phyloP scores from a whole-genome alignment of 2,888 invertebrate species.

The Pterobdella sp. region DNA sequence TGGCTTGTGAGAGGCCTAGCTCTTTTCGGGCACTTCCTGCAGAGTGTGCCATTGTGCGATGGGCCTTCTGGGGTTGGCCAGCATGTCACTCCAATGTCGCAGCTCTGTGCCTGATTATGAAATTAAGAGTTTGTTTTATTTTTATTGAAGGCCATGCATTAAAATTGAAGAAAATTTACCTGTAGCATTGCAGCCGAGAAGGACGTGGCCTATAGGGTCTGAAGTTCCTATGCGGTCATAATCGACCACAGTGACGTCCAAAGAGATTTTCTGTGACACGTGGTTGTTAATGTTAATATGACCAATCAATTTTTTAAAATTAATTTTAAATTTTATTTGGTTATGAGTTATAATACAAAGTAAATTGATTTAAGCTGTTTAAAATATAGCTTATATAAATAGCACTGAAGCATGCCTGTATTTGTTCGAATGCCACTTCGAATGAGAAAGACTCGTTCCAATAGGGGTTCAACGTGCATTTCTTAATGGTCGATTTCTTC shows the following conservation, averaged over 20 bases:
- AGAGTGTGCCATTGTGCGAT: constrained; percentile 99
- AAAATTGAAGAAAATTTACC: background rate
- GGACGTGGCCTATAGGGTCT: constrained; percentile 88
- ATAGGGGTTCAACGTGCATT: constrained; percentile 99
- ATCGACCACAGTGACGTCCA: constrained; percentile 97
- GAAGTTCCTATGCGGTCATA: constrained; percentile 99
- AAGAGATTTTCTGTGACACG: constrained; percentile 81
- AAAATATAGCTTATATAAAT: background rate
- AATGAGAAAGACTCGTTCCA: constrained; percentile 99
- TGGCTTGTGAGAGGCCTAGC: constrained; percentile 29
- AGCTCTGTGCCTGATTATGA: constrained; percentile 72
- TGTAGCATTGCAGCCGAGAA: constrained; percentile 94
- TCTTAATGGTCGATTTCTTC: constrained; percentile 99
- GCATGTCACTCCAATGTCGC: constrained; percentile 99
- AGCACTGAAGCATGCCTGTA: constrained; percentile 67
- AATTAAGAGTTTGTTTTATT: background rate
- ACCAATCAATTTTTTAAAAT: no score
- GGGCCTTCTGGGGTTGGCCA: constrained; percentile 95
- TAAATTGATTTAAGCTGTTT: background rate
- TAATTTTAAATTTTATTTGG: no score
- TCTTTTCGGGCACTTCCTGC: constrained; percentile 82
- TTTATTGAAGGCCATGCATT: background rate
- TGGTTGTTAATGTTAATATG: background rate
- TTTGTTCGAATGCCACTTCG: constrained; percentile 99
- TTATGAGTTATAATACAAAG: no score